Percentiles rank a stretch among this genome's conserved stretches.
These are phyloP conservation scores for Drosophila tropicalis DNA, from an alignment of 1,140 invertebrate genomes.

Conservation along the genomic window DNA sequence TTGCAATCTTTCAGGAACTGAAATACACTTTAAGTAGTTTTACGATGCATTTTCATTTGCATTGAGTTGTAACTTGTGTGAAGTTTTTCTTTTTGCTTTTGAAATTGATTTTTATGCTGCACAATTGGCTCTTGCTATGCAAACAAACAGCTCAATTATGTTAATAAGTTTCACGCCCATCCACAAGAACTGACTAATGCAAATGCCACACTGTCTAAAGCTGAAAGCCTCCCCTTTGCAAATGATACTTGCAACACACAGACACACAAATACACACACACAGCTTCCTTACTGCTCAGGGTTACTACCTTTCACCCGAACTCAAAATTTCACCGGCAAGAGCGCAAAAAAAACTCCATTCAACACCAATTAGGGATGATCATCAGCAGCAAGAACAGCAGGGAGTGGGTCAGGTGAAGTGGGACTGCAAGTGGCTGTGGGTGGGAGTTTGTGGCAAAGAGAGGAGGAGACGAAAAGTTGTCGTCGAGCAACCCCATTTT, in stretches of 20 bases:
- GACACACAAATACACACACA: constrained; percentile 15
- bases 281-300: constrained; percentile 47
- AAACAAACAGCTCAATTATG: constrained; percentile 73
- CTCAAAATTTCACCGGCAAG: constrained; percentile 47
- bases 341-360: constrained; percentile 58
- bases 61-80: constrained; percentile 11
- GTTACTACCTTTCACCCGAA: constrained; percentile 64
- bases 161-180: constrained; percentile 69
- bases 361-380: constrained; percentile 76
- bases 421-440: neutral
- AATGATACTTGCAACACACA: constrained; percentile 20
- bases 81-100: neutral
- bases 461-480: constrained; percentile 30
- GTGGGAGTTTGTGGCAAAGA: neutral
- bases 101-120: constrained; percentile 1
- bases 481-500: constrained; percentile 65
- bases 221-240: neutral
- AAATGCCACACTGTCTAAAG: neutral
- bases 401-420: constrained; percentile 14
- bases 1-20: too few relatives aligned
- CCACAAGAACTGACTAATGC: constrained; percentile 40
- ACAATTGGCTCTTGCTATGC: constrained; percentile 6
- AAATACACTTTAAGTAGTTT: neutral
- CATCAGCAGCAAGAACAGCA: constrained; percentile 33
- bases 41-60: constrained; percentile 13